These are phyloP conservation scores for Oxyteleia sp. DNA, from an alignment of 2,888 invertebrate species.

Conservation along the genomic window DNA sequence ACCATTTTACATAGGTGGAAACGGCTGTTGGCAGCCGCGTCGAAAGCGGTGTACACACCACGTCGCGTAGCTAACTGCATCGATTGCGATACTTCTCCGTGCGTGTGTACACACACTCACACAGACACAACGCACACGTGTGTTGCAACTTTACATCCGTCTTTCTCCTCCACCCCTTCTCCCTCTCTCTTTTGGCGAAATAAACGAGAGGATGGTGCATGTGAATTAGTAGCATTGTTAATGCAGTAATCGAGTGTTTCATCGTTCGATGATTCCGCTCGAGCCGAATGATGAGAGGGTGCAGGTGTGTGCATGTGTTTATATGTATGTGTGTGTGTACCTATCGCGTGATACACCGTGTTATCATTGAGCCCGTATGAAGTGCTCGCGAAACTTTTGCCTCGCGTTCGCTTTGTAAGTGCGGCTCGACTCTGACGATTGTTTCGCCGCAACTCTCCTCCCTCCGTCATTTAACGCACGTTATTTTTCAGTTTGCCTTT, in stretches of 20 bases:
- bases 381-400: slow-evolving; percentile 46
- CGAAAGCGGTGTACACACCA: slow-evolving; percentile 79
- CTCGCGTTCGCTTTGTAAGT: not conserved
- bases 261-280: slow-evolving; percentile 84
- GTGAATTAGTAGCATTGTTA: slow-evolving; percentile 84
- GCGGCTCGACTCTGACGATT: slow-evolving; percentile 17
- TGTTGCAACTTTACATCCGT: slow-evolving; percentile 12
- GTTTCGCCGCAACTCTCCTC: slow-evolving; percentile 22
- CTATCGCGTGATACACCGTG: slow-evolving; percentile 59
- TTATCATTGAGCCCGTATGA: slow-evolving; percentile 59
- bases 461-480: slow-evolving; percentile 48
- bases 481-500: slow-evolving; percentile 65
- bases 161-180: slow-evolving; percentile 39
- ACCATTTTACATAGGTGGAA: slow-evolving; percentile 83
- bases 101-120: not conserved
- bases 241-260: slow-evolving; percentile 86
- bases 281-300: slow-evolving; percentile 78
- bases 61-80: slow-evolving; percentile 70
- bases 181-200: slow-evolving; percentile 33
- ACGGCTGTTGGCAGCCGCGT: slow-evolving; percentile 83
- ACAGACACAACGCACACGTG: slow-evolving; percentile 3
- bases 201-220: slow-evolving; percentile 52
- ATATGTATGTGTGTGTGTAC: slow-evolving; percentile 39
- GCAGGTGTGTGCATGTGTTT: slow-evolving; percentile 70
- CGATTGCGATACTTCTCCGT: slow-evolving; percentile 52